phyloP scores from a whole-genome alignment of 2,888 invertebrate genomes.

The Perizoma affinitatum region DNA sequence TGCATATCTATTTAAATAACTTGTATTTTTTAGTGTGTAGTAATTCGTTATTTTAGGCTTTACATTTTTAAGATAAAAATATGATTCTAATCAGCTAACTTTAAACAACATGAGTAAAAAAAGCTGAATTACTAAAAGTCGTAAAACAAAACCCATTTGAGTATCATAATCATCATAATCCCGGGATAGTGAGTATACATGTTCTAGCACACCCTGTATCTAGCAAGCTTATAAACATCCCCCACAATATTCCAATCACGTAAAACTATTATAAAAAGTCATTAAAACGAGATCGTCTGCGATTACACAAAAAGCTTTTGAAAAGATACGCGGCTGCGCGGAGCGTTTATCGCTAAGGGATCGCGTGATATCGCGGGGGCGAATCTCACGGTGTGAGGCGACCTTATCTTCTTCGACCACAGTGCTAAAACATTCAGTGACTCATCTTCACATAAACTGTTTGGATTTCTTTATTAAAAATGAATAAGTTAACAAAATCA shows the following conservation, averaged over 20 bases:
- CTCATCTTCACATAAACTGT: background rate
- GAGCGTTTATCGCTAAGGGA: constrained; percentile 55
- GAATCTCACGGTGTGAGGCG: constrained; percentile 48
- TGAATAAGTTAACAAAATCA: too few relatives aligned
- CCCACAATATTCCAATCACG: constrained; percentile 47
- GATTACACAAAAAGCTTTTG: constrained; percentile 65
- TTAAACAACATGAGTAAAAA: too few relatives aligned
- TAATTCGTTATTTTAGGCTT: background rate
- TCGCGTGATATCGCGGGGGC: constrained; percentile 57
- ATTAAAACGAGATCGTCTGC: constrained; percentile 64
- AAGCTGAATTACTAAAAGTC: too few relatives aligned
- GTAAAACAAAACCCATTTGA: too few relatives aligned
- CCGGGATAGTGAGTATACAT: too few relatives aligned
- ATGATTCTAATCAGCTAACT: too few relatives aligned
- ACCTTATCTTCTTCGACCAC: constrained; percentile 31
- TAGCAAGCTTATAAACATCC: too few relatives aligned
- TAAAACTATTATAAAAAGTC: constrained; percentile 64
- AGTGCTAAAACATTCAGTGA: constrained; percentile 7
- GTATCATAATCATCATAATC: too few relatives aligned
- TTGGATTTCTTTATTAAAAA: too few relatives aligned
- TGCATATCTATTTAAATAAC: background rate
- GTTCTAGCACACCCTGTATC: too few relatives aligned
- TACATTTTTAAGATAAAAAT: too few relatives aligned
- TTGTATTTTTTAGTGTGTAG: background rate
- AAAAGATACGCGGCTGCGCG: constrained; percentile 65